Conservation (phyloP, 2,888 invertebrate species). For the Graphium colonna region DNA sequence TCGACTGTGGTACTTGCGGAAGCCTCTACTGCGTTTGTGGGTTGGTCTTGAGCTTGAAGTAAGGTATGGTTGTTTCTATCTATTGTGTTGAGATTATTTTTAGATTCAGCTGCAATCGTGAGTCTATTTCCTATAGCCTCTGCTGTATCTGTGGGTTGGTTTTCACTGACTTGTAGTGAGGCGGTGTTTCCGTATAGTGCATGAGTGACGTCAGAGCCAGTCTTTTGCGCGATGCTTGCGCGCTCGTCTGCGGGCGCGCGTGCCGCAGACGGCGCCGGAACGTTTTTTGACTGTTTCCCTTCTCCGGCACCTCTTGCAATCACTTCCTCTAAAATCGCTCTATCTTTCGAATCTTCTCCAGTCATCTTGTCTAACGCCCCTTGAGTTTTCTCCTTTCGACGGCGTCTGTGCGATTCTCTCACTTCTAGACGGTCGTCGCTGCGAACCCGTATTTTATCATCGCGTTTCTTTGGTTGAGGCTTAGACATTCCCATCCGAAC, state of each 20-base stretch:
- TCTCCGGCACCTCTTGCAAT: conserved; percentile 79
- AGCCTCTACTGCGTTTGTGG: too few relatives aligned
- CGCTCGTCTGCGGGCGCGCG: conserved; percentile 75
- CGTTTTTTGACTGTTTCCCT: conserved; percentile 83
- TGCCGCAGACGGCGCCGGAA: conserved; percentile 85
- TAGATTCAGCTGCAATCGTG: too few relatives aligned
- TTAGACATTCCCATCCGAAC: conserved; percentile 86
- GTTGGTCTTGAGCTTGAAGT: too few relatives aligned
- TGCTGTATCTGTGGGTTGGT: too few relatives aligned
- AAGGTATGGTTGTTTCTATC: too few relatives aligned
- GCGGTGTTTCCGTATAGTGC: conserved; percentile 33
- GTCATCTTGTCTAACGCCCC: conserved; percentile 49
- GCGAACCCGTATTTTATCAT: conserved; percentile 40
- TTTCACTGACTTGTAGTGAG: conserved; percentile 3
- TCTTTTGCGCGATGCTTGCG: conserved; percentile 57
- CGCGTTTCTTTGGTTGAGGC: conserved; percentile 35
- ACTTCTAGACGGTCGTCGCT: conserved; percentile 46
- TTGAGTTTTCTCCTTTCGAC: conserved; percentile 33
- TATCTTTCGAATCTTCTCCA: conserved; percentile 48
- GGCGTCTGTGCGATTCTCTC: conserved; percentile 30
- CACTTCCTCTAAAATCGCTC: conserved; percentile 81
- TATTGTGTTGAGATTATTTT: too few relatives aligned
- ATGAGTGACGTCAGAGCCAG: conserved; percentile 60
- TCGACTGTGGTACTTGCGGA: too few relatives aligned
- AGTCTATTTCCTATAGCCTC: too few relatives aligned